Percentiles rank a stretch among this genome's conserved stretches.
Evolutionary conservation across 2,797 vertebrate genomes (phyloP).

Genomic region (Pagetopsis macropterus): DNA sequence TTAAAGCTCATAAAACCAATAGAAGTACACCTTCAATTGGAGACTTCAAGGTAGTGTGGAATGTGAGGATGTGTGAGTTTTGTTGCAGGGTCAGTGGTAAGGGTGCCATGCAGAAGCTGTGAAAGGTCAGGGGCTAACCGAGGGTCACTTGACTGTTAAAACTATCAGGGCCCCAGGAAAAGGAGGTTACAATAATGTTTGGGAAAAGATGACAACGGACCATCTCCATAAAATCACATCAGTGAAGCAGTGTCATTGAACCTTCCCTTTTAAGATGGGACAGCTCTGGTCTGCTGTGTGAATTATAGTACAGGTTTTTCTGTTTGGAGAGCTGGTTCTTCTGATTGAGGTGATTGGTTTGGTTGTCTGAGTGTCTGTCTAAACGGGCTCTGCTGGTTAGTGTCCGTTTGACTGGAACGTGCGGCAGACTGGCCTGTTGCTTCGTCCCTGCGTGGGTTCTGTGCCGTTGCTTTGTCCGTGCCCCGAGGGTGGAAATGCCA

Average conservation of each 20-base stretch:
- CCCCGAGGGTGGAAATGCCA: slow-evolving; percentile 79
- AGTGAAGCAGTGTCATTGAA: neutral
- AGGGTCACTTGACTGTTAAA: slow-evolving; percentile 87
- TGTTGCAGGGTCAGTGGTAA: slow-evolving; percentile 53
- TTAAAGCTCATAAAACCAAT: neutral
- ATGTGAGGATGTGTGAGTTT: slow-evolving; percentile 68
- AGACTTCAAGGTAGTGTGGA: slow-evolving; percentile 40
- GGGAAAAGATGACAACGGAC: slow-evolving; percentile 68
- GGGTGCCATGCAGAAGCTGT: slow-evolving; percentile 65
- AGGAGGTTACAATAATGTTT: slow-evolving; percentile 86
- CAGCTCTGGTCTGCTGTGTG: neutral
- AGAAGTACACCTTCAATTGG: neutral
- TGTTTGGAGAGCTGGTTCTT: neutral
- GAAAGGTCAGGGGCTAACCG: slow-evolving; percentile 90
- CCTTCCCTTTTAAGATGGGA: neutral
- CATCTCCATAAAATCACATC: slow-evolving; percentile 20
- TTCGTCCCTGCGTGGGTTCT: slow-evolving; percentile 69
- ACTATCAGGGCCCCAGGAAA: slow-evolving; percentile 77
- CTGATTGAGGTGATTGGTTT: slow-evolving; percentile 1
- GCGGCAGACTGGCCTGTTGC: slow-evolving; percentile 75
- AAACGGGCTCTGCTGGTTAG: slow-evolving; percentile 48
- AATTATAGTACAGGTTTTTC: neutral
- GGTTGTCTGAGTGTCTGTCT: slow-evolving; percentile 16
- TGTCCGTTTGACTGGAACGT: slow-evolving; percentile 70
- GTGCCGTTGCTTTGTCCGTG: slow-evolving; percentile 73